Conservation (phyloP, 2,797 vertebrate genomes). For the Enteromius trimaculatus region DNA sequence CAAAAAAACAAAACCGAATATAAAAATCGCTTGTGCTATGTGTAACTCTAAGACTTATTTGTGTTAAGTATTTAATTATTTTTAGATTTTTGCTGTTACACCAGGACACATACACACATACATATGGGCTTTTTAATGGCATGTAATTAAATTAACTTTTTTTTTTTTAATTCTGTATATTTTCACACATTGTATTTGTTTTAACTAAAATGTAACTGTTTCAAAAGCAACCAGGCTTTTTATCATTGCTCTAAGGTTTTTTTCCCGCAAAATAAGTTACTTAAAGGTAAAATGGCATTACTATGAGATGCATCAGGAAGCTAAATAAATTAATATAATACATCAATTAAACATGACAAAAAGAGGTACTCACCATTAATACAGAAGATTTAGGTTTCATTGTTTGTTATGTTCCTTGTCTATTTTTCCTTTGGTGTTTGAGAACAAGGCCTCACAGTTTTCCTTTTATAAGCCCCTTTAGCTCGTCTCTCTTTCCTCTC, state of each 20-base stretch:
- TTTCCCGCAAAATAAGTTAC: too few relatives aligned
- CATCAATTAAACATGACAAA: not conserved
- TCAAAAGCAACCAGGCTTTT: not conserved
- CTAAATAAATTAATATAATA: not conserved
- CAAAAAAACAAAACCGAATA: too few relatives aligned
- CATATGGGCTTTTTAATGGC: too few relatives aligned
- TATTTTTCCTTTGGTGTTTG: slow-evolving; percentile 1
- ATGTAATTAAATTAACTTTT: too few relatives aligned
- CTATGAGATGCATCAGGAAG: not conserved
- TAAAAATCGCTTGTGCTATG: too few relatives aligned
- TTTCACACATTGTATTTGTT: not conserved
- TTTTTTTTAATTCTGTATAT: not conserved
- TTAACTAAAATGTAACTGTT: not conserved
- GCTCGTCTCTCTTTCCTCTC: slow-evolving; percentile 13
- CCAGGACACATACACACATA: too few relatives aligned
- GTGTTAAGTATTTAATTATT: too few relatives aligned
- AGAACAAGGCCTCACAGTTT: not conserved
- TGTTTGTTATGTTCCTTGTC: not conserved
- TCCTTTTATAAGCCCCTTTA: not conserved
- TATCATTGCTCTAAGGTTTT: not conserved
- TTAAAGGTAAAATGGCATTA: not conserved
- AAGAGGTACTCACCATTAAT: slow-evolving; percentile 5
- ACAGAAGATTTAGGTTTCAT: slow-evolving; percentile 26
- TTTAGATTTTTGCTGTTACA: too few relatives aligned
- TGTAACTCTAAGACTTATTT: too few relatives aligned